phyloP scores from a whole-genome alignment of 2,888 invertebrate species.

The Coenonympha glycerion region DNA sequence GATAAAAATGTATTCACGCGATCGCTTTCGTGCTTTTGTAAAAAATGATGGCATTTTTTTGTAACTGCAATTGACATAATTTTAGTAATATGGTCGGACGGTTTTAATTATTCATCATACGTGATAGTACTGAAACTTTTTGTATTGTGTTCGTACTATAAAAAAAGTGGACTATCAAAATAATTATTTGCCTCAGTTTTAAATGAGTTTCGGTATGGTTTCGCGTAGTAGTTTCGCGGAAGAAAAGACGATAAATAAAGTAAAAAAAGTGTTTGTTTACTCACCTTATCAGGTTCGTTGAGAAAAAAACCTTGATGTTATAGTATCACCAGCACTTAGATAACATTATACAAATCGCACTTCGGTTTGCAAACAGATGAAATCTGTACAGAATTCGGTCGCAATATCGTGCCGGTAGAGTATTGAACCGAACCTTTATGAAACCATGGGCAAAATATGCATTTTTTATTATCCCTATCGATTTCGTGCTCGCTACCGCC shows the following conservation, averaged over 20 bases:
- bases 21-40: slow-evolving; percentile 35
- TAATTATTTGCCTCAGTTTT: no score
- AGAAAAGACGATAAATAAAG: neutral
- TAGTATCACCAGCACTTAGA: slow-evolving; percentile 45
- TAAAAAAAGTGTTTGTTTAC: slow-evolving; percentile 49
- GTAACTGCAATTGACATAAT: slow-evolving; percentile 31
- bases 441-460: slow-evolving; percentile 69
- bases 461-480: slow-evolving; percentile 73
- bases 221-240: neutral
- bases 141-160: neutral
- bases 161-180: no score
- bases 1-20: slow-evolving; percentile 40
- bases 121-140: slow-evolving; percentile 27
- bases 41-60: slow-evolving; percentile 27
- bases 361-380: slow-evolving; percentile 34
- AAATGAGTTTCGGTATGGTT: no score
- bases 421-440: slow-evolving; percentile 58
- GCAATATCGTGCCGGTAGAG: slow-evolving; percentile 42
- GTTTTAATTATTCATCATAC: slow-evolving; percentile 34
- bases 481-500: slow-evolving; percentile 47
- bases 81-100: slow-evolving; percentile 31
- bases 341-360: slow-evolving; percentile 37
- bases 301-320: slow-evolving; percentile 32
- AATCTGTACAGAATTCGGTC: slow-evolving; percentile 32
- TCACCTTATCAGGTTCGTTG: slow-evolving; percentile 45